These are phyloP conservation scores for Drosophila falleni DNA, from an alignment of 2,888 invertebrate species.

Conservation along the genomic window DNA sequence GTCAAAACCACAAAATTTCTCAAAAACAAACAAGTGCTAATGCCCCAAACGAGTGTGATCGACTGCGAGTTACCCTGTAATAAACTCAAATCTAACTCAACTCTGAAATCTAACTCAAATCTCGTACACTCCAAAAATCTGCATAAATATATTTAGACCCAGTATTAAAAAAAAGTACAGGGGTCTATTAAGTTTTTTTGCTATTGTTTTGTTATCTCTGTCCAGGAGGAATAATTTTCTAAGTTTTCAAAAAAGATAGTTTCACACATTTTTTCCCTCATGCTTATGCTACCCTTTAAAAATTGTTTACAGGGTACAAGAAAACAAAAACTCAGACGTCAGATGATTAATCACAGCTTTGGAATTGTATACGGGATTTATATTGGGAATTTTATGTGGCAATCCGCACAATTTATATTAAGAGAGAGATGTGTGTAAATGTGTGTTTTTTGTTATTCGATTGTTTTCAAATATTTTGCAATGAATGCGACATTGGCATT, in stretches of 20 bases:
- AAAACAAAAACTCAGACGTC: constrained; percentile 4
- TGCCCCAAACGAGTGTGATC: neutral
- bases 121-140: neutral
- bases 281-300: neutral
- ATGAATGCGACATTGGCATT: constrained; percentile 53
- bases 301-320: neutral
- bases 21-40: constrained; percentile 11
- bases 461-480: constrained; percentile 42
- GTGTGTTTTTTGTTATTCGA: constrained; percentile 6
- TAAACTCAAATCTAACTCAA: neutral
- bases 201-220: too few relatives aligned
- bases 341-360: constrained; percentile 29
- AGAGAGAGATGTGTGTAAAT: constrained; percentile 17
- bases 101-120: neutral
- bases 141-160: too few relatives aligned
- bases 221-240: too few relatives aligned
- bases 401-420: constrained; percentile 13
- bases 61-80: neutral
- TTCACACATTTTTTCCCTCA: too few relatives aligned
- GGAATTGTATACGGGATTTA: constrained; percentile 21
- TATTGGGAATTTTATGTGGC: constrained; percentile 33
- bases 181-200: too few relatives aligned
- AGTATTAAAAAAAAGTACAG: too few relatives aligned
- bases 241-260: too few relatives aligned
- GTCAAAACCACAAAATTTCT: constrained; percentile 27